Base-by-base conservation (phyloP, 2,888 invertebrate genomes). In the Harmothoe impar region DNA sequence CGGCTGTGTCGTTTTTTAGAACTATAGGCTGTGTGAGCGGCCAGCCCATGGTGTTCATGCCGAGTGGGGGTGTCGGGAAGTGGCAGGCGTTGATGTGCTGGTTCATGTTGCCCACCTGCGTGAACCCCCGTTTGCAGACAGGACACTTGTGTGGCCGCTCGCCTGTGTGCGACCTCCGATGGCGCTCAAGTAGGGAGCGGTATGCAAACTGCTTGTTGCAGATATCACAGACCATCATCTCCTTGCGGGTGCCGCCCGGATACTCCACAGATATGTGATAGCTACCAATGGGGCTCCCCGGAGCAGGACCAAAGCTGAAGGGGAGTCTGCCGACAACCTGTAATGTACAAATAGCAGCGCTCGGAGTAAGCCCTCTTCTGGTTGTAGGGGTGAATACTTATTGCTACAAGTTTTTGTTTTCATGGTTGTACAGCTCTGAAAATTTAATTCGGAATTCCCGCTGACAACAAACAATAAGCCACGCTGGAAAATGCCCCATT, bases 31-130 rank as follows among this genome's bases (percentile, higher is more conserved):
- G n/a, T n/a, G n/a, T n/a, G n/a, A n/a, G n/a, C 43, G 10, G 43
- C 10, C 3, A 3, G 43, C 10, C 43, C 43, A 10, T 43, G 3
- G 43, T 10, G 43, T 43, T 43, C 3, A 10, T 10, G 10, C 10
- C 10, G 3, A 10, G 10, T 43, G 43, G 43, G 10, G 3, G 43
- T 3, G 43, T 3, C 10, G 43, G 43, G 43, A 43, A 43, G 43
- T 43, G 43, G 43, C 43, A 43, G 43, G 62, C 20, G 20, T 86
- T 86, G 29, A 86, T 54, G 54, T 86, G 86, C 29, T 29, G 56
- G 29, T 86, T 86, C 86, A 86, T 52, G 29, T 86, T 86, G 54
- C 86, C 86, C 7, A 54, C 52, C 56, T 86, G 86, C 10, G 52
- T 54, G 86, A 52, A 86, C 17, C 54, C 54, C 0, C 31, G 25